phyloP scores from a whole-genome alignment of 1,140 invertebrate genomes.

The Saccostrea echinata region DNA sequence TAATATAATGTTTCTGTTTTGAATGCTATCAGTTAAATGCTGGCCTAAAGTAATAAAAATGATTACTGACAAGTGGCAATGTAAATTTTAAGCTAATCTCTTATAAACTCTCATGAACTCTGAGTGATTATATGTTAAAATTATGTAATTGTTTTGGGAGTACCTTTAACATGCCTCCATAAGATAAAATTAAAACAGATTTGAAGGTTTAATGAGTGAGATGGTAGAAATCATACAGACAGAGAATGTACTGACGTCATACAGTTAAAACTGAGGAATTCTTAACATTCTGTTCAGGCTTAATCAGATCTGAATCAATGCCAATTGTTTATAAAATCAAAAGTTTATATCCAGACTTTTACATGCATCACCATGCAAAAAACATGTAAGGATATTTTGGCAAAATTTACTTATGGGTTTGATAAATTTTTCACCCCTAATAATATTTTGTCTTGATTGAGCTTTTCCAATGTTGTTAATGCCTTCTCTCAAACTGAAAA shows the following conservation, averaged over 20 bases:
- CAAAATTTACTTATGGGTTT: background rate
- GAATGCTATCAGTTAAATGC: too few species aligned
- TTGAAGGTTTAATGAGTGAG: background rate
- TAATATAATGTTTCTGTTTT: too few species aligned
- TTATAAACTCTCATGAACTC: background rate
- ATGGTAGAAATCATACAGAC: background rate
- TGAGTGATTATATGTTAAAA: background rate
- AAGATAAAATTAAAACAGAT: background rate
- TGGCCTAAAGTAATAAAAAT: too few species aligned
- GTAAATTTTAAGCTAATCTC: background rate
- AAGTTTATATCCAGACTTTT: background rate
- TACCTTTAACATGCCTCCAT: background rate
- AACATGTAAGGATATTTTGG: background rate
- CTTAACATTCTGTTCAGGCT: background rate
- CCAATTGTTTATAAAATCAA: constrained; percentile 12
- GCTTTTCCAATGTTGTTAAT: background rate
- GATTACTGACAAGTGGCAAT: background rate
- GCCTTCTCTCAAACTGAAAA: background rate
- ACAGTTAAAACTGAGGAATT: constrained; percentile 12
- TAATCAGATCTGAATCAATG: constrained; percentile 19
- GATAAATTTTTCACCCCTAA: background rate
- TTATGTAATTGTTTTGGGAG: constrained; percentile 22
- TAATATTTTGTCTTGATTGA: background rate
- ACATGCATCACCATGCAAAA: background rate
- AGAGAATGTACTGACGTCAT: background rate